phyloP scores from a whole-genome alignment of 2,797 vertebrate species.

The Alca torda region DNA sequence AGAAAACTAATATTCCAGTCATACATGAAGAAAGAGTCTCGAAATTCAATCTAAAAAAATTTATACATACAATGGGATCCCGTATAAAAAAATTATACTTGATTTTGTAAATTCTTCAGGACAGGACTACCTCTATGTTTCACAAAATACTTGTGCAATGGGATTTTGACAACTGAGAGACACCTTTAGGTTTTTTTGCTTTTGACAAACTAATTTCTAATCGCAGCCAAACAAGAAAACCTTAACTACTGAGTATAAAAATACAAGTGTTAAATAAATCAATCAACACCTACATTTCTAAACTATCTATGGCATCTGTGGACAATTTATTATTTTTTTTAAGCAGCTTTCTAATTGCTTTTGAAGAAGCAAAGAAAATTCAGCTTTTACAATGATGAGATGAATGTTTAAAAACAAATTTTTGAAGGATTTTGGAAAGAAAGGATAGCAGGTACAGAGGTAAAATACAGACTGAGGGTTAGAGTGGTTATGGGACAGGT shows the following conservation, averaged over 20 bases:
- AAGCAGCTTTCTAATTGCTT: not conserved
- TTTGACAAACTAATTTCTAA: not conserved
- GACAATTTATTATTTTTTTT: not conserved
- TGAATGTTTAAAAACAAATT: not conserved
- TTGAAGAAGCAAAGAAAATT: not conserved
- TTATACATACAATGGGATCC: not conserved
- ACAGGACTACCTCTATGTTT: not conserved
- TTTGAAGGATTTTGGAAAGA: not conserved
- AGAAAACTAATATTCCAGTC: not conserved
- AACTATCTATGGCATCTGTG: not conserved
- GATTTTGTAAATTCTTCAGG: not conserved
- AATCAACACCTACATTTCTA: not conserved
- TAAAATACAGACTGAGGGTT: not conserved
- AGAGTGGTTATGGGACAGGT: not conserved
- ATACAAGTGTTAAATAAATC: not conserved
- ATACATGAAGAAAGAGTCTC: not conserved
- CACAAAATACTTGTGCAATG: not conserved
- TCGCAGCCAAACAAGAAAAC: not conserved
- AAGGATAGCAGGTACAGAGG: not conserved
- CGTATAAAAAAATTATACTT: not conserved
- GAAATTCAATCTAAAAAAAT: not conserved
- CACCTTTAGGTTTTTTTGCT: not conserved
- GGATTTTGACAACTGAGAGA: not conserved
- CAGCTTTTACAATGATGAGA: not conserved
- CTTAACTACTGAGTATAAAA: not conserved